Conservation (phyloP, 92 coral and sea anemone species). For the Bergia sp. region DNA sequence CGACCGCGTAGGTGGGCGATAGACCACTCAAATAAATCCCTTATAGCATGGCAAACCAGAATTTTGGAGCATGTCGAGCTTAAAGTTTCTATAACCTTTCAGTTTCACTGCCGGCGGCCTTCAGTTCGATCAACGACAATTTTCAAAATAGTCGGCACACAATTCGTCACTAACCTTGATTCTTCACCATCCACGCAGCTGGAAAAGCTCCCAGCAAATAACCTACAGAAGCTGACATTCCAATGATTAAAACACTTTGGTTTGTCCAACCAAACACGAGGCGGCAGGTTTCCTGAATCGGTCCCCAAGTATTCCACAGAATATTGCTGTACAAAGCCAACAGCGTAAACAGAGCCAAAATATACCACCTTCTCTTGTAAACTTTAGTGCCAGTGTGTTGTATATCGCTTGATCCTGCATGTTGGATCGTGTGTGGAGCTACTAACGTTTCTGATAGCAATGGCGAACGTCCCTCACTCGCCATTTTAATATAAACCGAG, state of each 20-base stretch:
- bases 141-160: neutral
- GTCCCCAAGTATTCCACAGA: slow-evolving; percentile 57
- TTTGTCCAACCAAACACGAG: slow-evolving; percentile 53
- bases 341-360: slow-evolving; percentile 31
- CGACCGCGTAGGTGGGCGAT: too few species aligned
- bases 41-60: too few species aligned
- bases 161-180: slow-evolving; percentile 39
- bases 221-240: slow-evolving; percentile 39
- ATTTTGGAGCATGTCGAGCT: too few species aligned
- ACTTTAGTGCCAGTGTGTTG: neutral
- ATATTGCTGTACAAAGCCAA: slow-evolving; percentile 12
- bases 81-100: too few species aligned
- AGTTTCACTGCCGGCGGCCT: too few species aligned
- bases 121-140: too few species aligned
- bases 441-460: neutral
- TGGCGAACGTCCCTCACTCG: neutral
- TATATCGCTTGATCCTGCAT: neutral
- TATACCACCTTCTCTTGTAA: slow-evolving; percentile 53
- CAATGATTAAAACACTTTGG: slow-evolving; percentile 42
- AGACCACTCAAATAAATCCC: too few species aligned
- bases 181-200: slow-evolving; percentile 48
- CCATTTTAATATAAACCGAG: neutral
- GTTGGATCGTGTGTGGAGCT: neutral
- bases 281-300: slow-evolving; percentile 55
- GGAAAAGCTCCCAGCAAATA: slow-evolving; percentile 36